Evolutionary conservation across 2,888 invertebrate genomes (phyloP), one percentile per base, ranked within the genome.

Genomic region (Priocnemis perturbator): DNA sequence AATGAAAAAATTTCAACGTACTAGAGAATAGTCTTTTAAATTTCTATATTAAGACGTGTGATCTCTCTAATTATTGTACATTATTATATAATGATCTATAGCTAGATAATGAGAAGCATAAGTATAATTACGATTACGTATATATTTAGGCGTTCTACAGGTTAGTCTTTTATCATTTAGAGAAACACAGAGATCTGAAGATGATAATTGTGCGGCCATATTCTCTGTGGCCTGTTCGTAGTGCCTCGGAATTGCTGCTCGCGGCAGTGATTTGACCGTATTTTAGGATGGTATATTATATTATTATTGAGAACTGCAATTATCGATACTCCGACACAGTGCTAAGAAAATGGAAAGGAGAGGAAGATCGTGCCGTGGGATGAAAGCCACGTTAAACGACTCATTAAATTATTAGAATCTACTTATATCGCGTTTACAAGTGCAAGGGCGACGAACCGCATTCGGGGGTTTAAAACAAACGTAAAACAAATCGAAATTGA

Each of bases 181-280:
- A 37, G 37, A 37, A 83, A 79, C 78, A 81, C 77, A 85, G 85
- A 86, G 84, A 86, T 86, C 85, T 84, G 85, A 85, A 79, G 86
- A 86, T 85, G 85, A 85, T 83, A 86, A 87, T 87, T 88, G 86
- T 86, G 86, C 85, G 89, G 88, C 87, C 89, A 88, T 88, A 86
- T 85, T 86, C 83, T 85, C 81, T 87, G 86, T 89, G 89, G 88
- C 87, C 89, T 86, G 88, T 88, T 89, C 86, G 89, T 89, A 89
- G 89, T 89, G 89, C 89, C 89, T 89, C 89, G 89, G 87, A 89
- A 89, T 89, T 87, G 86, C 89, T 89, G 89, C 89, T 87, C 85
- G 85, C 76, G 82, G 89, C 89, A 89, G 89, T 86, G 84, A 88
- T 89, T 89, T 89, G 86, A 88, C 85, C 86, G 86, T 89, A 88